phyloP scores from a whole-genome alignment of 2,113 vertebrate species.

The Diglossa brunneiventris region DNA sequence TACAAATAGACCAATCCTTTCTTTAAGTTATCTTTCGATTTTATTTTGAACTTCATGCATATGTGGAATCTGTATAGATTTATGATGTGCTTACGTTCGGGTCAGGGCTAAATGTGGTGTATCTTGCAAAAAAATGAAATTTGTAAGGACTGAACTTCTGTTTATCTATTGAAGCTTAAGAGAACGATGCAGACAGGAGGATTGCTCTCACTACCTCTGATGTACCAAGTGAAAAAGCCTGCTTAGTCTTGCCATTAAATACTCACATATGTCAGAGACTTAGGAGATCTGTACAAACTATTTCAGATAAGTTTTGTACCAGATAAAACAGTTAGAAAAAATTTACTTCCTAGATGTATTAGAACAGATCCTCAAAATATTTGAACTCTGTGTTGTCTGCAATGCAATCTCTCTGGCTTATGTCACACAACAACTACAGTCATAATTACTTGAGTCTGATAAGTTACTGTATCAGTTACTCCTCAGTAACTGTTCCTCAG shows the following conservation, averaged over 20 bases:
- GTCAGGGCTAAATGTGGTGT: neutral
- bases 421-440: neutral
- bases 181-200: neutral
- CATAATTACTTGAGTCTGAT: neutral
- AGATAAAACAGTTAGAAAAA: neutral
- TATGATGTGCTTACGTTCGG: neutral
- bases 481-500: neutral
- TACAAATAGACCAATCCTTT: neutral
- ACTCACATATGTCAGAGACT: neutral
- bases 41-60: neutral
- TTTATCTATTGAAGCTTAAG: neutral
- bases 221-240: neutral
- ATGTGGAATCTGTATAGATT: neutral
- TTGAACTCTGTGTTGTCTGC: neutral
- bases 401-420: neutral
- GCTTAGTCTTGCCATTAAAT: neutral
- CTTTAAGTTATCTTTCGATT: neutral
- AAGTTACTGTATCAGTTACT: neutral
- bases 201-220: neutral
- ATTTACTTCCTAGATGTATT: neutral
- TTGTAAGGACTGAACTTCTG: neutral
- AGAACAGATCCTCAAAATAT: neutral
- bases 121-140: neutral
- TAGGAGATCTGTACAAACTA: neutral
- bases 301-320: neutral